These are phyloP conservation scores for Drosophila littoralis DNA, from an alignment of 1,140 invertebrate species.

Conservation along the genomic window DNA sequence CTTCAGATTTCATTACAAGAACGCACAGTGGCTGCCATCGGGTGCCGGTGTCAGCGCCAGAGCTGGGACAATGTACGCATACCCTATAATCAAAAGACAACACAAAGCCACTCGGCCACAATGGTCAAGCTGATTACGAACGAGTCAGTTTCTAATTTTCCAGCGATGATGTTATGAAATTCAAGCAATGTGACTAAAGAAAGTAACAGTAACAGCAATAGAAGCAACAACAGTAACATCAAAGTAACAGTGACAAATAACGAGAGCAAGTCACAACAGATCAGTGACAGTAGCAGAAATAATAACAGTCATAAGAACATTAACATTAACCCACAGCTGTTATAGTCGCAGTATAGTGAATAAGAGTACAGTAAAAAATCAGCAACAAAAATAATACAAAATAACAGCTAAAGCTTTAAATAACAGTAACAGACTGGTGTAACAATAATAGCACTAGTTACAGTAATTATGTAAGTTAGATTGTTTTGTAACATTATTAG, in stretches of 20 bases:
- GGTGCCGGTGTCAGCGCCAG: conserved; percentile 1
- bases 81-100: conserved; percentile 12
- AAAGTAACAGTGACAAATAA: not conserved
- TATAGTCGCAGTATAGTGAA: too few species aligned
- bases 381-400: not conserved
- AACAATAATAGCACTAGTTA: not conserved
- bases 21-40: conserved; percentile 10
- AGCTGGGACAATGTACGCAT: conserved; percentile 6
- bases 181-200: too few species aligned
- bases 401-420: not conserved
- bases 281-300: not conserved
- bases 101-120: not conserved
- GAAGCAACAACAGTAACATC: not conserved
- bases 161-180: too few species aligned
- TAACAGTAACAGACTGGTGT: too few species aligned
- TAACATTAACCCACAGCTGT: not conserved
- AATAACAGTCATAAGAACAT: not conserved
- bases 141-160: too few species aligned
- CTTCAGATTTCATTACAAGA: conserved; percentile 1
- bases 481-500: too few species aligned
- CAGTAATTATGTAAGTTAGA: not conserved
- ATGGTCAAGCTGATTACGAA: not conserved
- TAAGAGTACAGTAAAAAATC: too few species aligned
- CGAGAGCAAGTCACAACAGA: not conserved
- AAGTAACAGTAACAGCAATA: not conserved